Conservation (phyloP, 2,888 invertebrate genomes). For the Amiota minor region DNA sequence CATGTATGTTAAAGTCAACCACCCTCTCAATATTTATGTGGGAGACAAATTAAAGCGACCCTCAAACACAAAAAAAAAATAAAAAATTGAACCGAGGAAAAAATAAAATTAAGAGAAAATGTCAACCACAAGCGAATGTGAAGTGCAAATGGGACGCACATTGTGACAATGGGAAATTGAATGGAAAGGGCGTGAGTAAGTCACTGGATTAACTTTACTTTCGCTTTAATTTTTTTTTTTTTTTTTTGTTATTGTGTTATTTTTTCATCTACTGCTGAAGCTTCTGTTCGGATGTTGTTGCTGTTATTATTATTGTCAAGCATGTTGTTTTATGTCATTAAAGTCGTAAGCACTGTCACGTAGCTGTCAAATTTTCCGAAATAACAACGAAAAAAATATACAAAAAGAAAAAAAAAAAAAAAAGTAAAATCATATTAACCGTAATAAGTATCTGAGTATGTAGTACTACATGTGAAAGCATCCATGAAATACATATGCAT, state of each 20-base stretch:
- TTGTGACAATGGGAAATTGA: neutral
- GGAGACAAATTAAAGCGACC: constrained; percentile 16
- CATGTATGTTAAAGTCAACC: neutral
- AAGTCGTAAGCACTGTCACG: constrained; percentile 65
- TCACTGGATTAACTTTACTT: constrained; percentile 24
- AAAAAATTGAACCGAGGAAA: too few species aligned
- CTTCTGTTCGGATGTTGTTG: neutral
- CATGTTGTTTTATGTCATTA: constrained; percentile 59
- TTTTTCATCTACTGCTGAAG: neutral
- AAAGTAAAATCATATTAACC: constrained; percentile 57
- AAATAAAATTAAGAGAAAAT: too few species aligned
- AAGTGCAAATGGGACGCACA: too few species aligned
- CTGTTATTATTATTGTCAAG: constrained; percentile 23
- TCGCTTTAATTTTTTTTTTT: neutral
- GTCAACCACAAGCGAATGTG: too few species aligned
- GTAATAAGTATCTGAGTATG: constrained; percentile 37
- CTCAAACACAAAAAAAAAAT: constrained; percentile 15
- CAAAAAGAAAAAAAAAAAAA: constrained; percentile 24
- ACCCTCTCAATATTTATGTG: constrained; percentile 20
- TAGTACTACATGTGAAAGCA: neutral
- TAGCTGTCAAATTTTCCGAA: constrained; percentile 61
- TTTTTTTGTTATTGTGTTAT: constrained; percentile 12
- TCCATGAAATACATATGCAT: too few species aligned
- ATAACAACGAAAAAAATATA: too few species aligned
- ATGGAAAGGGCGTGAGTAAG: neutral